Conservation (phyloP, 2,888 invertebrate genomes). For the Aphidoletes aphidimyza region DNA sequence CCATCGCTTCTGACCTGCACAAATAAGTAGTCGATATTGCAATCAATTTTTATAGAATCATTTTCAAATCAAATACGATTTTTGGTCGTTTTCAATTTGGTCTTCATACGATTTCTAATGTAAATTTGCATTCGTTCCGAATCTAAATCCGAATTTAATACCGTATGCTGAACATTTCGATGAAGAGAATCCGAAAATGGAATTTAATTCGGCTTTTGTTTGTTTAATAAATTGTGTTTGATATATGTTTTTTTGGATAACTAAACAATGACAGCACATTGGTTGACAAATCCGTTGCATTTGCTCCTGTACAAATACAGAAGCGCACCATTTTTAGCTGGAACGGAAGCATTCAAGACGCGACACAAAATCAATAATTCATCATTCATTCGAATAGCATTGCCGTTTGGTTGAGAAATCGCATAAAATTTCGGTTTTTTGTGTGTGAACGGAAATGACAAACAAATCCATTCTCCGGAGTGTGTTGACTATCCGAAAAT, state of each 20-base stretch:
- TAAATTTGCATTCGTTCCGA: neutral
- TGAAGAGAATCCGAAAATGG: slow-evolving; percentile 16
- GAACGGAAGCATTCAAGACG: slow-evolving; percentile 46
- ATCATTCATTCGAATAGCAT: too few species aligned
- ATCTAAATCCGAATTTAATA: neutral
- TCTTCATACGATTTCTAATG: neutral
- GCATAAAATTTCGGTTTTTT: neutral
- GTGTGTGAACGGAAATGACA: slow-evolving; percentile 10
- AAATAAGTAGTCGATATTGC: neutral
- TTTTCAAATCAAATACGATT: neutral
- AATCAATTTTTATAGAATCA: neutral
- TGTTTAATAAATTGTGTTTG: neutral
- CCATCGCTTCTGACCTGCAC: neutral
- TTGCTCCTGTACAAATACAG: slow-evolving; percentile 19
- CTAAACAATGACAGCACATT: neutral
- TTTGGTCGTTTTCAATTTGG: neutral
- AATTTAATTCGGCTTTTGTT: neutral
- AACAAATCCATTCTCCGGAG: neutral
- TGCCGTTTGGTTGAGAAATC: neutral
- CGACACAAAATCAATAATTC: slow-evolving; percentile 42
- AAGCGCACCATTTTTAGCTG: neutral
- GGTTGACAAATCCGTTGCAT: neutral
- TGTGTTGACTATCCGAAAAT: neutral
- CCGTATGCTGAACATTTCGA: neutral
- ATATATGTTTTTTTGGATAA: neutral